Evolutionary conservation across 2,888 invertebrate species (phyloP).

Genomic region (Eucera pruinosa): DNA sequence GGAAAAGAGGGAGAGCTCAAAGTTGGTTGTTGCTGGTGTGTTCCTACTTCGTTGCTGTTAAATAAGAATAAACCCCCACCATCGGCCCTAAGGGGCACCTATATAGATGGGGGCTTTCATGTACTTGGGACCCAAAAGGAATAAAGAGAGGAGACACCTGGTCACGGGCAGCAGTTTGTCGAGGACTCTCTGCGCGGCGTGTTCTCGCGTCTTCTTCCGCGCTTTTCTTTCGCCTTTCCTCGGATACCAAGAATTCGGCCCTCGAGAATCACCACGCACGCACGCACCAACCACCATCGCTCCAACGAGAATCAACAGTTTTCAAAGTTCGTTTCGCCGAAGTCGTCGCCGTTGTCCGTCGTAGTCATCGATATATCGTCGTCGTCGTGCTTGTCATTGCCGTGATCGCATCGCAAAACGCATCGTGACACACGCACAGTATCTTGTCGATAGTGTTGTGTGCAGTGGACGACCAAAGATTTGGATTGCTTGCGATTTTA

Average conservation of each 20-base stretch:
- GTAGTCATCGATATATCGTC: neutral
- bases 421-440: conserved; percentile 11
- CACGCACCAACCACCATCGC: too few species aligned
- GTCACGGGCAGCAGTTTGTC: conserved; percentile 79
- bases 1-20: conserved; percentile 61
- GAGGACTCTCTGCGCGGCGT: conserved; percentile 68
- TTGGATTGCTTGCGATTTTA: conserved; percentile 23
- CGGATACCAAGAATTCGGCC: conserved; percentile 7
- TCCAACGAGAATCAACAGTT: conserved; percentile 14
- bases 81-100: conserved; percentile 71
- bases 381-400: conserved; percentile 3
- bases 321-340: conserved; percentile 18
- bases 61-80: conserved; percentile 81
- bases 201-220: conserved; percentile 39
- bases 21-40: conserved; percentile 56
- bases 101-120: conserved; percentile 75
- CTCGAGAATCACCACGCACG: too few species aligned
- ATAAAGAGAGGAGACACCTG: conserved; percentile 83
- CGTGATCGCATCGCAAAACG: conserved; percentile 23
- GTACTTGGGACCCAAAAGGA: conserved; percentile 80
- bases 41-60: conserved; percentile 77
- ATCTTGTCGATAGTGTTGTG: conserved; percentile 64
- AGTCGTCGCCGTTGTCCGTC: neutral
- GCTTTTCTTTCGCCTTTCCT: conserved; percentile 5
- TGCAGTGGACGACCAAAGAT: conserved; percentile 64